Evolutionary conservation across 2,888 invertebrate species (phyloP).

Genomic region (Cheilosia variabilis): DNA sequence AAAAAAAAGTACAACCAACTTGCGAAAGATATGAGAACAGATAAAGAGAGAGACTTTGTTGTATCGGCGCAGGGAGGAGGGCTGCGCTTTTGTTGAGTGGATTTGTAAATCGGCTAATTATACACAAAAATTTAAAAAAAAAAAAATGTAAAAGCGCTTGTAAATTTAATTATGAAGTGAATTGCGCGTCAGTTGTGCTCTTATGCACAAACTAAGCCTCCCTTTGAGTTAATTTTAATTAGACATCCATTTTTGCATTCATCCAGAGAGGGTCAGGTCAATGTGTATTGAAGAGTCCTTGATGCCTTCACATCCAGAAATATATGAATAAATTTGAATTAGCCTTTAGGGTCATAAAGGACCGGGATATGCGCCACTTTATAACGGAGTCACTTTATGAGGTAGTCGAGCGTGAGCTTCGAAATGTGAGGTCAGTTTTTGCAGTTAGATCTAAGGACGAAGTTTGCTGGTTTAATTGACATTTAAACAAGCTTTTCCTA

Average conservation of each 20-base stretch:
- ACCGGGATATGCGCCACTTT: background rate
- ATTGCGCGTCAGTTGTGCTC: constrained; percentile 54
- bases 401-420: background rate
- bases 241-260: constrained; percentile 38
- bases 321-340: background rate
- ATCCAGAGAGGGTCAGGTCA: constrained; percentile 41
- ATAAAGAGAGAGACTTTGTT: background rate
- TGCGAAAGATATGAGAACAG: constrained; percentile 14
- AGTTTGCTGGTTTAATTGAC: background rate
- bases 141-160: constrained; percentile 21
- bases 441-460: background rate
- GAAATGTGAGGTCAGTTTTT: constrained; percentile 10
- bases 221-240: constrained; percentile 67
- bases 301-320: constrained; percentile 40
- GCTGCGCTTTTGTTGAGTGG: constrained; percentile 33
- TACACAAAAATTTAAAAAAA: constrained; percentile 10
- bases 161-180: constrained; percentile 69
- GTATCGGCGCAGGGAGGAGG: background rate
- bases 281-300: constrained; percentile 44
- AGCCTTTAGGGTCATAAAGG: background rate
- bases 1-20: constrained; percentile 60
- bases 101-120: constrained; percentile 70
- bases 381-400: background rate
- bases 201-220: constrained; percentile 29
- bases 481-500: too few relatives aligned